These are phyloP conservation scores for Elachura formosa DNA, from an alignment of 2,113 vertebrate species.

Conservation along the genomic window DNA sequence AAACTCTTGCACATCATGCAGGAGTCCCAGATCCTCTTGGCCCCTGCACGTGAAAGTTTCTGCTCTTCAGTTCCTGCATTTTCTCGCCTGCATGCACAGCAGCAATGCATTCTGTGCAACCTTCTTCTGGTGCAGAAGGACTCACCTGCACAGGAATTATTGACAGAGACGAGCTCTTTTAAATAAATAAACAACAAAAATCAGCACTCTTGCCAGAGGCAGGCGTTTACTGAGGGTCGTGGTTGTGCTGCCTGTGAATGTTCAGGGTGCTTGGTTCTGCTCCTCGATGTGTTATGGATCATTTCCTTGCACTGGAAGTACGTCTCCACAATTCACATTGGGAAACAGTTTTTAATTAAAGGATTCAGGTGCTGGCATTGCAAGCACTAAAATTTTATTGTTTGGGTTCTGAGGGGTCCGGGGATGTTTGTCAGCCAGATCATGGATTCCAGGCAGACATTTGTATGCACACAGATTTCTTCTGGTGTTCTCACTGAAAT, in stretches of 20 bases:
- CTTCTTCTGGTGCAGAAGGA: not conserved
- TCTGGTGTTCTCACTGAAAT: not conserved
- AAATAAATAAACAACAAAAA: not conserved
- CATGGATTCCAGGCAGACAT: not conserved
- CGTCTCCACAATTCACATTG: conserved; percentile 3
- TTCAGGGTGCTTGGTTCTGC: conserved; percentile 21
- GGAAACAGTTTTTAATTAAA: conserved; percentile 44
- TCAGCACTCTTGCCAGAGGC: not conserved
- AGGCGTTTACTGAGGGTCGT: not conserved
- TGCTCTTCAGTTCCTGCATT: not conserved
- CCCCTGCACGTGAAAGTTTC: not conserved
- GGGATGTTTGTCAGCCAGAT: not conserved
- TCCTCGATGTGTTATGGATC: not conserved
- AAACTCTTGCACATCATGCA: not conserved
- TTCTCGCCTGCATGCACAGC: not conserved
- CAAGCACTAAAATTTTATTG: not conserved
- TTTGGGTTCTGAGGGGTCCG: not conserved
- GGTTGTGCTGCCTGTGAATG: not conserved
- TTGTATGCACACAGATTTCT: not conserved
- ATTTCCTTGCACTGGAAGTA: conserved; percentile 32
- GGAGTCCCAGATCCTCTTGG: not conserved
- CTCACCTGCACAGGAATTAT: not conserved
- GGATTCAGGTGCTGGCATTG: conserved; percentile 20
- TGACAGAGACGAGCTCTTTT: not conserved
- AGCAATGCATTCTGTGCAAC: not conserved